phyloP scores from a whole-genome alignment of 2,888 invertebrate genomes.

The Tanypteryx hageni region DNA sequence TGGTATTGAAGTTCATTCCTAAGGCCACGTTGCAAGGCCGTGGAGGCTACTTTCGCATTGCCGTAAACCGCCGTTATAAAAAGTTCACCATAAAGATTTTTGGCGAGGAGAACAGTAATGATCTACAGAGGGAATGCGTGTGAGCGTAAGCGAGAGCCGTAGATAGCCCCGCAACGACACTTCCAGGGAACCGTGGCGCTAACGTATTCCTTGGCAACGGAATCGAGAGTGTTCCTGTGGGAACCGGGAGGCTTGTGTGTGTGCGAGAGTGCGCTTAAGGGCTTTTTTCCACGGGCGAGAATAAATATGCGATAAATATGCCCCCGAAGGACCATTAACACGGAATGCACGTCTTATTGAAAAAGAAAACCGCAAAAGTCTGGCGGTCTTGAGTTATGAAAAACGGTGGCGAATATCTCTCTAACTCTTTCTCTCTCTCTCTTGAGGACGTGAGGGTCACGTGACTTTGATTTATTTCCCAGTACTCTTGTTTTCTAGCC shows the following conservation, averaged over 20 bases:
- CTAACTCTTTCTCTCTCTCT: background rate
- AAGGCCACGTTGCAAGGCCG: background rate
- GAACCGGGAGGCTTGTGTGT: background rate
- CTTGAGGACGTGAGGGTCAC: background rate
- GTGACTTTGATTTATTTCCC: conserved; percentile 17
- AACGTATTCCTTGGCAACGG: conserved; percentile 19
- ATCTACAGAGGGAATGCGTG: background rate
- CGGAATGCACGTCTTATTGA: conserved; percentile 13
- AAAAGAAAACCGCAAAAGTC: conserved; percentile 24
- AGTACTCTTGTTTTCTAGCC: conserved; percentile 15
- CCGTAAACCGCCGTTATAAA: background rate
- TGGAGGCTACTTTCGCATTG: background rate
- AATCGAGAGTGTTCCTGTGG: conserved; percentile 21
- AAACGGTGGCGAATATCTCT: conserved; percentile 25
- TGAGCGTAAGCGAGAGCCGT: background rate
- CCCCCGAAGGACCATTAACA: conserved; percentile 28
- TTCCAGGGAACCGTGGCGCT: background rate
- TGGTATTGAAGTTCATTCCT: background rate
- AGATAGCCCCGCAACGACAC: background rate
- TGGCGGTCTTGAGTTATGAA: conserved; percentile 21
- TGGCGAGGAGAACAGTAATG: background rate
- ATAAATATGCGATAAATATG: conserved; percentile 32
- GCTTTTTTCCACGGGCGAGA: background rate
- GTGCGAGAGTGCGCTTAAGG: background rate
- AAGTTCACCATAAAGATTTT: background rate